Base-by-base conservation (phyloP, 2,888 invertebrate species). In the Notocelia uddmanniana region DNA sequence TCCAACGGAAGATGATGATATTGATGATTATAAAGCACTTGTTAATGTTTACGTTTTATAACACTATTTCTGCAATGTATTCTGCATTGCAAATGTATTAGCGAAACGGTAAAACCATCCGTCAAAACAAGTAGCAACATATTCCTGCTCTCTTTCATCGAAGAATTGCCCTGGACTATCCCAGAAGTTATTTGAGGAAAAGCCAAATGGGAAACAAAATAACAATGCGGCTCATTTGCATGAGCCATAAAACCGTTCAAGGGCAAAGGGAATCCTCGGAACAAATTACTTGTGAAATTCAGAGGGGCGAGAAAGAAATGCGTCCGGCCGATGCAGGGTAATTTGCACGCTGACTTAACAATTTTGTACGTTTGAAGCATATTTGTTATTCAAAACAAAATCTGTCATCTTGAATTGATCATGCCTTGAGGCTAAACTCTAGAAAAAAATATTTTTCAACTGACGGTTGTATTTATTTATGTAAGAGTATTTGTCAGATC, bases 201-300 rank as follows among this genome's bases (percentile, higher is more conserved):
- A 57, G 62, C 62, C 60, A 62, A 72, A 72, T 48, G 59, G 55
- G 68, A 62, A 72, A 68, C 62, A 57, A 68, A 68, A 72, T 68
- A 71, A 72, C 67, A 72, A 68, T 62, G 72, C 48, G 71, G 67
- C 55, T 68, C 62, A 62, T 72, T 72, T 72, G 62, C 72, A 72
- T 72, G 67, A 23, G 37, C 62, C 68, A 67, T 72, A 68, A 67
- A 72, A 68, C 62, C 67, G 68, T 72, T 72, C 72, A 72, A 68
- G 72, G 72, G 48, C 68, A 72, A 48, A 52, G 62, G 72, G 67
- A 72, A 72, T 72, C 34, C 55, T 55, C 62, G 62, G 45, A 72
- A 37, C 67, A 72, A 72, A 68, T 72, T 72, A 68, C 72, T 72
- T 72, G 72, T 68, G 62, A 72, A 72, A 72, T 72, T 72, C 67